Percentiles rank a stretch among this genome's conserved stretches.
Evolutionary conservation across 1,140 invertebrate species (phyloP).

Genomic region (Hydropsyche tenuis): DNA sequence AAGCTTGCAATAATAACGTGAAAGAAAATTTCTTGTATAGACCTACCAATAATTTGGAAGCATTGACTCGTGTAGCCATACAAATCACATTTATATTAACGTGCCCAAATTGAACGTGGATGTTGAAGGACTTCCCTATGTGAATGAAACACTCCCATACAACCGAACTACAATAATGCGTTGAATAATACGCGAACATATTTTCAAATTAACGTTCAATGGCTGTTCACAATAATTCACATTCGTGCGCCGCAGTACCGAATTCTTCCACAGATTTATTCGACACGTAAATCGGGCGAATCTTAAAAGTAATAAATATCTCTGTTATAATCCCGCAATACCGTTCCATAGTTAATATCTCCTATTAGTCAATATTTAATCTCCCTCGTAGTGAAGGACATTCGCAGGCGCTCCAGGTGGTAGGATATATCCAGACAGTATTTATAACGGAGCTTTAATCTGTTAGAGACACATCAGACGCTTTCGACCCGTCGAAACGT

Average conservation of each 20-base stretch:
- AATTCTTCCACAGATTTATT: background rate
- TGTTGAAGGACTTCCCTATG: slow-evolving; percentile 45
- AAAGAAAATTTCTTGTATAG: background rate
- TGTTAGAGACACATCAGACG: slow-evolving; percentile 15
- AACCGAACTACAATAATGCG: background rate
- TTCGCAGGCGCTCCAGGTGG: slow-evolving; percentile 23
- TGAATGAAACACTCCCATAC: slow-evolving; percentile 23
- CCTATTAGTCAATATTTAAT: slow-evolving; percentile 36
- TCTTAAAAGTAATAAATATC: slow-evolving; percentile 30
- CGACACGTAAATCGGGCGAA: background rate
- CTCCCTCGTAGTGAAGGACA: slow-evolving; percentile 6
- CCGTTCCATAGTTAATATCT: slow-evolving; percentile 27
- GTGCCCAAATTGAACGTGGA: slow-evolving; percentile 35
- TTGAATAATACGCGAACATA: background rate
- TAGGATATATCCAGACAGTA: slow-evolving; percentile 17
- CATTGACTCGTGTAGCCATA: slow-evolving; percentile 38
- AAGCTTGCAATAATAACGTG: too few relatives aligned
- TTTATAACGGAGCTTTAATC: slow-evolving; percentile 33
- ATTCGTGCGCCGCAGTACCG: background rate
- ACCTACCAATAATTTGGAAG: slow-evolving; percentile 11
- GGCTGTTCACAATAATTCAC: too few relatives aligned
- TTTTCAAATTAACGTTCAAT: background rate
- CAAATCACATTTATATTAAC: slow-evolving; percentile 35
- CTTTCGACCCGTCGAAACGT: background rate
- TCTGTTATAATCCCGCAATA: slow-evolving; percentile 9